Base-by-base conservation (phyloP, 37 sponge, comb jelly and placozoan genomes). In the Theonella swinhoei region DNA sequence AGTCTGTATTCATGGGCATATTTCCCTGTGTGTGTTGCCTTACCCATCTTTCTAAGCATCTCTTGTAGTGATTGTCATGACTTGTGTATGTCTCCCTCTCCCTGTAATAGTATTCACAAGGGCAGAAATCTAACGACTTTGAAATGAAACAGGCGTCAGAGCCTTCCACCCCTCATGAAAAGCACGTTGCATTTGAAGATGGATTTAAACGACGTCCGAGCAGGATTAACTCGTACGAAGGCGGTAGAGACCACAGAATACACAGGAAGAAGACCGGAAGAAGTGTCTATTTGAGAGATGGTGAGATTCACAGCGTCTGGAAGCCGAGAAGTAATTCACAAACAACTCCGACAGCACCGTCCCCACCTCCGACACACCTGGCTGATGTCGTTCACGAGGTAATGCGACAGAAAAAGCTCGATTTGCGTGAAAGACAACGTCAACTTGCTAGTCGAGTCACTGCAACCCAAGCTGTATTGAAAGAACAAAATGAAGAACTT, bases 381-480 rank as follows among this genome's bases (percentile, higher is more conserved):
- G 54, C 54, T 17, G 54, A 47, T 14, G 54, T 47, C 54, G 54
- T 47, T 47, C 54, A 47, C 14, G 54, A 47, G 54, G 14, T 47
- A 14, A 47, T 47, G 54, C 54, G 54, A 14, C 54, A 47, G 14
- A 47, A 47, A 7, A 47, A 47, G 54, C 7, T 47, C 11, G 14
- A 47, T 14, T 47, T 86, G 22, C n/a, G 63, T 26, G 78, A 81
- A 9, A 63, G 87, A 3, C 87, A 86, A 28, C 33, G 39, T 33
- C 68, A 59, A 32, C 63, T 86, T 47, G 36, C 61, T 29, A 64
- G 60, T 63, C 73, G 78, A 25, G 80, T 79, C 66, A 38, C 58
- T 19, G 80, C 79, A 65, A 86, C 87, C 3, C 81, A 75, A 68
- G 77, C 36, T 0, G 75, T 88, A 0, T 23, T 88, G 39, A 80